A percentile compares a stretch with the other conserved stretches of the same genome.
phyloP scores from a whole-genome alignment of 2,113 vertebrate species.

The Orycteropus afer region DNA sequence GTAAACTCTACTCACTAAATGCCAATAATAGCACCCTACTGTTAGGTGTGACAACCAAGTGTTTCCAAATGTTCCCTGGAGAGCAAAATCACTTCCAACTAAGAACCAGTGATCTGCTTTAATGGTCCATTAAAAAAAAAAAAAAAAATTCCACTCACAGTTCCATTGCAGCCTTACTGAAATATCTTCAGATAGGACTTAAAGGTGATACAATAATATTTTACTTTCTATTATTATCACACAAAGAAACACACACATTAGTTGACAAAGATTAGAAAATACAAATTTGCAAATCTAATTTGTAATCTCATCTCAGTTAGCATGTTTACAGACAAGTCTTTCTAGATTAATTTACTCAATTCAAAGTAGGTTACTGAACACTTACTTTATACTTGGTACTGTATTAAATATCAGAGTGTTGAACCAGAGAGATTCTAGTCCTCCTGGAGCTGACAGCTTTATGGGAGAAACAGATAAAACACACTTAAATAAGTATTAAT shows the following conservation, averaged over 20 bases:
- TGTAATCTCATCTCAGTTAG: neutral
- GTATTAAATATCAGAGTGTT: neutral
- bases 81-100: neutral
- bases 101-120: neutral
- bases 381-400: neutral
- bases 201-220: neutral
- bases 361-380: neutral
- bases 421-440: neutral
- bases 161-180: neutral
- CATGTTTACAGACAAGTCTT: neutral
- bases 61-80: neutral
- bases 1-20: neutral
- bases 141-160: neutral
- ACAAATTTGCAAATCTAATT: slow-evolving; percentile 11
- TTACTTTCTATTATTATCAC: neutral
- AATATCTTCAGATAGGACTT: neutral
- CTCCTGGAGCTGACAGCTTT: neutral
- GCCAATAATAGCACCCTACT: neutral
- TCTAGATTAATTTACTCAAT: neutral
- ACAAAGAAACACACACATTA: neutral
- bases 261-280: slow-evolving; percentile 7
- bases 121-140: neutral
- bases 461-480: neutral
- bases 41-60: neutral
- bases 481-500: neutral